Conservation (phyloP, 2,113 vertebrate species). For the Corythornis madagascariensis region DNA sequence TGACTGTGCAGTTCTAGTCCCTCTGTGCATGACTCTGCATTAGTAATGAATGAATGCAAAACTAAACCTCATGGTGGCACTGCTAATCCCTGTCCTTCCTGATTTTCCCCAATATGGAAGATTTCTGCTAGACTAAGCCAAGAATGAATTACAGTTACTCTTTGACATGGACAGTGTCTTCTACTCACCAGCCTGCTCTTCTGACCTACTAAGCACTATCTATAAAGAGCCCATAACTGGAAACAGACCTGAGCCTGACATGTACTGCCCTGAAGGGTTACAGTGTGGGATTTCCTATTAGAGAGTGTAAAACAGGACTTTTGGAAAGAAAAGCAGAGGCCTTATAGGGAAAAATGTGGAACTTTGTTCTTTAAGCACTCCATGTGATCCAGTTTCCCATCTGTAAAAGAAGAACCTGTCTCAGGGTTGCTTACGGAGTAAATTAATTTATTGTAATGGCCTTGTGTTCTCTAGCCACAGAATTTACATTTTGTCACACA, state of each 20-base stretch:
- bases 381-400: neutral
- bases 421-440: neutral
- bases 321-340: neutral
- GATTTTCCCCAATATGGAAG: accelerated
- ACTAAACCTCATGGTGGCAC: neutral
- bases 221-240: neutral
- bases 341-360: neutral
- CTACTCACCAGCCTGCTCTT: neutral
- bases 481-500: neutral
- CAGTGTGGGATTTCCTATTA: neutral
- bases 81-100: neutral
- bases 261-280: neutral
- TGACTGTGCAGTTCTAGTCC: neutral
- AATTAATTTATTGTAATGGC: neutral
- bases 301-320: neutral
- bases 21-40: neutral
- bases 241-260: neutral
- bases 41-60: neutral
- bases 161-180: neutral
- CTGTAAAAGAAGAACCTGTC: neutral
- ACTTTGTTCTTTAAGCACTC: neutral
- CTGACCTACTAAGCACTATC: neutral
- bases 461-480: neutral
- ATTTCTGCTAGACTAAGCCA: neutral
- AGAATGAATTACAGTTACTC: neutral